Percentiles rank a stretch among this genome's conserved stretches.
phyloP scores from a whole-genome alignment of 2,888 invertebrate genomes.

The Diadromus collaris region DNA sequence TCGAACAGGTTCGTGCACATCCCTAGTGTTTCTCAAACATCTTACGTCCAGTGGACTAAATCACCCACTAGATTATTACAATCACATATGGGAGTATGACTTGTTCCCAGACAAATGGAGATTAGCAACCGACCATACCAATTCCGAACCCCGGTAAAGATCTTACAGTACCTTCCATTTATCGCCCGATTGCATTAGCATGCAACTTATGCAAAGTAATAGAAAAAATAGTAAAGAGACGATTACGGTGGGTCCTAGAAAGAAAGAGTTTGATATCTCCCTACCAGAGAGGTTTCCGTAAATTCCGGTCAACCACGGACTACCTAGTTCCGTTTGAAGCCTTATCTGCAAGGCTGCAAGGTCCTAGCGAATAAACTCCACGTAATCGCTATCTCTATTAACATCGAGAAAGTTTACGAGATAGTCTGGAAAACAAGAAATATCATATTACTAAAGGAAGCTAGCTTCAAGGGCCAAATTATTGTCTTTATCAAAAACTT shows the following conservation, averaged over 20 bases:
- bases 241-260: conserved; percentile 46
- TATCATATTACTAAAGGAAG: conserved; percentile 21
- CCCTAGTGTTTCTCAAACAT: conserved; percentile 25
- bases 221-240: conserved; percentile 39
- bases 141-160: conserved; percentile 37
- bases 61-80: conserved; percentile 15
- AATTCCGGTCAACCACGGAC: conserved; percentile 42
- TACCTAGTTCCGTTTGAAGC: conserved; percentile 40
- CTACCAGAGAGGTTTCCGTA: not conserved
- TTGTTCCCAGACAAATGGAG: conserved; percentile 22
- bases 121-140: conserved; percentile 17
- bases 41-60: conserved; percentile 6
- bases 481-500: conserved; percentile 33
- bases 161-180: conserved; percentile 10
- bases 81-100: conserved; percentile 11
- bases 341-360: conserved; percentile 31
- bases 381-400: not conserved
- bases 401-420: not conserved
- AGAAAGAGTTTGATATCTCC: conserved; percentile 33
- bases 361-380: conserved; percentile 26
- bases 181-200: conserved; percentile 44
- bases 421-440: conserved; percentile 23
- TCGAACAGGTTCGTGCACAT: too few species aligned
- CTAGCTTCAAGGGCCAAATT: conserved; percentile 24
- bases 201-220: conserved; percentile 36